These are phyloP conservation scores for Empis stercorea DNA, from an alignment of 2,888 invertebrate species.

Conservation along the genomic window DNA sequence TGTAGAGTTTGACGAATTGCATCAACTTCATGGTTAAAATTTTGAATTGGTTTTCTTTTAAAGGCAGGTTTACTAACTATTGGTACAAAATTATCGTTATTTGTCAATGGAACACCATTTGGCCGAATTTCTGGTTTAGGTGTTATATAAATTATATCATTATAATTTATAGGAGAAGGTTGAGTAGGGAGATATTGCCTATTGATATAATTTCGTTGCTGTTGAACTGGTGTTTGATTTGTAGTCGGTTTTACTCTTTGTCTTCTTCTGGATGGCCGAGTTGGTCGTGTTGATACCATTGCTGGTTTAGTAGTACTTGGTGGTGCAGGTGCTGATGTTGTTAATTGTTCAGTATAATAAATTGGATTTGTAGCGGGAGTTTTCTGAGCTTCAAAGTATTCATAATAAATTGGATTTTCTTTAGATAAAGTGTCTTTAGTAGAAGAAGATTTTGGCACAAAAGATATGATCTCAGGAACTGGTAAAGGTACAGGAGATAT, in stretches of 20 bases:
- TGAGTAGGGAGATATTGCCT: conserved; percentile 1
- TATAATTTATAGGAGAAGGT: conserved; percentile 12
- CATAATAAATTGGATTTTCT: conserved; percentile 35
- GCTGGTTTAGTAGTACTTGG: conserved; percentile 10
- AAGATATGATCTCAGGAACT: conserved; percentile 22
- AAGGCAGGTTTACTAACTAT: background rate
- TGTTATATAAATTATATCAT: conserved; percentile 36
- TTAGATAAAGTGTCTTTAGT: conserved; percentile 23
- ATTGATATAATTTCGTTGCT: conserved; percentile 4
- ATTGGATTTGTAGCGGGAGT: conserved; percentile 12
- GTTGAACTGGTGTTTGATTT: conserved; percentile 7
- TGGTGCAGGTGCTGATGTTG: conserved; percentile 13
- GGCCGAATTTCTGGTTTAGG: conserved; percentile 41
- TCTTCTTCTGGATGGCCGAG: background rate
- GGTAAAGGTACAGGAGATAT: conserved; percentile 40
- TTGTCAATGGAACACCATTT: conserved; percentile 16
- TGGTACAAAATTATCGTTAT: conserved; percentile 9
- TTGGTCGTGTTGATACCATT: background rate
- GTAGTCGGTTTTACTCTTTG: background rate
- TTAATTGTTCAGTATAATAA: conserved; percentile 22
- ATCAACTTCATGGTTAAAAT: conserved; percentile 52
- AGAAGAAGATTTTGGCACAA: conserved; percentile 21
- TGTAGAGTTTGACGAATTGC: conserved; percentile 53
- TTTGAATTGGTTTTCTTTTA: conserved; percentile 27
- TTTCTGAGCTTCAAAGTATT: conserved; percentile 34